Evolutionary conservation across 2,888 invertebrate species (phyloP).

Genomic region (Cabera pusaria): DNA sequence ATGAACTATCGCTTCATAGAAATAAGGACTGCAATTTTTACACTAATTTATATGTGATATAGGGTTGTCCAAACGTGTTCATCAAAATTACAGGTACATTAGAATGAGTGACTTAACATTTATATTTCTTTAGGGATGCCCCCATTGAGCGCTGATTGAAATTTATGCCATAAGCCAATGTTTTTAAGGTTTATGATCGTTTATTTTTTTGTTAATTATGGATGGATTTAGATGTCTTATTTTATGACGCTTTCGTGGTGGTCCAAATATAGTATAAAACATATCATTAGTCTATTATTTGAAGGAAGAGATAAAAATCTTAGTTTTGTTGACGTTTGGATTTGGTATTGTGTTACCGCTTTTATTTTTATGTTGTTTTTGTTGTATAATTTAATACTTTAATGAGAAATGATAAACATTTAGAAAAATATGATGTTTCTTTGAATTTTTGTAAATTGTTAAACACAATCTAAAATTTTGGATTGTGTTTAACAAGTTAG

Average conservation of each 20-base stretch:
- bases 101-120: conserved; percentile 27
- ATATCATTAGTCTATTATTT: conserved; percentile 26
- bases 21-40: too few relatives aligned
- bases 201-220: conserved; percentile 1
- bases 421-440: background rate
- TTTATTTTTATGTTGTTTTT: conserved; percentile 17
- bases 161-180: conserved; percentile 4
- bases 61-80: conserved; percentile 22
- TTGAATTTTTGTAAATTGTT: too few relatives aligned
- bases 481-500: too few relatives aligned
- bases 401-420: too few relatives aligned
- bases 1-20: conserved; percentile 1
- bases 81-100: conserved; percentile 31
- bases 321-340: conserved; percentile 16
- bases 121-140: conserved; percentile 9
- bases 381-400: conserved; percentile 25
- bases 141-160: background rate
- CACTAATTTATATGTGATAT: conserved; percentile 1
- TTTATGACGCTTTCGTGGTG: conserved; percentile 22
- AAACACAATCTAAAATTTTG: too few relatives aligned
- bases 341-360: conserved; percentile 27
- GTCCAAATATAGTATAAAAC: conserved; percentile 26
- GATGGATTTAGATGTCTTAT: conserved; percentile 23
- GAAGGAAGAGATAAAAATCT: conserved; percentile 29
- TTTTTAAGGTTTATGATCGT: conserved; percentile 19